Conservation (phyloP, 2,797 vertebrate genomes). For the Epinephelus coioides region DNA sequence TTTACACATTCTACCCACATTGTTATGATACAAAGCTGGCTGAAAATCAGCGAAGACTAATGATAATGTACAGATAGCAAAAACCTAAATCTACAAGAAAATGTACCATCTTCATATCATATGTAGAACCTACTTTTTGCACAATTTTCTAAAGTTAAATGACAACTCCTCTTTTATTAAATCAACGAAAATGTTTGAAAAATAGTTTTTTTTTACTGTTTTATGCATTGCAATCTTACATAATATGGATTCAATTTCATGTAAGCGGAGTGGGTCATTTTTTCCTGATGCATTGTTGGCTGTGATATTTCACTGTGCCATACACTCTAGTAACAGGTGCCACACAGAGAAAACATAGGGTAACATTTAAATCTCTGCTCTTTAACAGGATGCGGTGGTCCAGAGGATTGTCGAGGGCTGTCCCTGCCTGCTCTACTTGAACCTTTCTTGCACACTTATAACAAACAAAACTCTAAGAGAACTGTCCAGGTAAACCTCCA, state of each 20-base stretch:
- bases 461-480: slow-evolving; percentile 83
- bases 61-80: not conserved
- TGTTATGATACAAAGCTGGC: too few relatives aligned
- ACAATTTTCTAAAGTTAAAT: not conserved
- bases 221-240: not conserved
- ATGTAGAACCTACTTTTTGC: not conserved
- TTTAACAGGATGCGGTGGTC: slow-evolving; percentile 86
- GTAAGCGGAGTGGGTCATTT: not conserved
- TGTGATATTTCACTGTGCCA: not conserved
- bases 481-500: slow-evolving; percentile 85
- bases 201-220: not conserved
- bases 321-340: not conserved
- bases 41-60: not conserved
- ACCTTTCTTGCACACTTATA: slow-evolving; percentile 86
- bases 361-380: slow-evolving; percentile 43
- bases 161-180: not conserved
- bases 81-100: slow-evolving; percentile 8
- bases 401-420: slow-evolving; percentile 86
- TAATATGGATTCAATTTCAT: not conserved
- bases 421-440: slow-evolving; percentile 86
- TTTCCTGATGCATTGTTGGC: not conserved
- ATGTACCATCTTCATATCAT: not conserved
- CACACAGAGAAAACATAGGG: not conserved
- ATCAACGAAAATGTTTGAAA: not conserved
- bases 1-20: too few relatives aligned